Percentiles rank a stretch among this genome's conserved stretches.
Evolutionary conservation across 92 coral and sea anemone genomes (phyloP).

Genomic region (Porites divaricata): DNA sequence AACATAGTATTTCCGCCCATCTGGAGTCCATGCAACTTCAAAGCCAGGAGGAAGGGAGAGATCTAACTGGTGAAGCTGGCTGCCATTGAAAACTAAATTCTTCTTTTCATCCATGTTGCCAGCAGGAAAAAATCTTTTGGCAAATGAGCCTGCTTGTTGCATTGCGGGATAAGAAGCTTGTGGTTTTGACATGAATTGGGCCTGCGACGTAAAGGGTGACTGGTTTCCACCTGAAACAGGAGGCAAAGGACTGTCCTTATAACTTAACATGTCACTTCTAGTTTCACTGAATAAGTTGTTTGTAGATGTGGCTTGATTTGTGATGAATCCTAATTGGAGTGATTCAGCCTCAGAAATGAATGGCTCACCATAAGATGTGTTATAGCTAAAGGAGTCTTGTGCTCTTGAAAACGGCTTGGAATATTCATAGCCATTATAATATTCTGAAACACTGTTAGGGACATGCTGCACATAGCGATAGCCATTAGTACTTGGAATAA

Average conservation of each 20-base stretch:
- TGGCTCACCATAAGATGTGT: constrained; percentile 52
- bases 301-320: constrained; percentile 53
- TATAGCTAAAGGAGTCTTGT: constrained; percentile 59
- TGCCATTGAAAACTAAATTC: constrained; percentile 49
- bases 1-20: constrained; percentile 89
- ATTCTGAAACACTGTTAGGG: constrained; percentile 14
- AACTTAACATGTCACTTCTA: constrained; percentile 52
- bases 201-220: neutral
- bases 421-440: constrained; percentile 35
- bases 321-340: constrained; percentile 34
- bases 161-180: constrained; percentile 12
- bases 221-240: constrained; percentile 46
- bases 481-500: constrained; percentile 7
- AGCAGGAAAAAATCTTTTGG: constrained; percentile 6
- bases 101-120: constrained; percentile 30
- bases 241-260: constrained; percentile 31
- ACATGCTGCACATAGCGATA: constrained; percentile 7
- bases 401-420: constrained; percentile 24
- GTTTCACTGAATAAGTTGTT: constrained; percentile 56
- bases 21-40: constrained; percentile 89
- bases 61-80: constrained; percentile 68
- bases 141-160: constrained; percentile 34
- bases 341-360: constrained; percentile 52
- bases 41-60: constrained; percentile 94
- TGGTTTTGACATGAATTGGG: constrained; percentile 23